These are phyloP conservation scores for Petrocephalus sullivani DNA, from an alignment of 2,797 vertebrate genomes.

Conservation along the genomic window DNA sequence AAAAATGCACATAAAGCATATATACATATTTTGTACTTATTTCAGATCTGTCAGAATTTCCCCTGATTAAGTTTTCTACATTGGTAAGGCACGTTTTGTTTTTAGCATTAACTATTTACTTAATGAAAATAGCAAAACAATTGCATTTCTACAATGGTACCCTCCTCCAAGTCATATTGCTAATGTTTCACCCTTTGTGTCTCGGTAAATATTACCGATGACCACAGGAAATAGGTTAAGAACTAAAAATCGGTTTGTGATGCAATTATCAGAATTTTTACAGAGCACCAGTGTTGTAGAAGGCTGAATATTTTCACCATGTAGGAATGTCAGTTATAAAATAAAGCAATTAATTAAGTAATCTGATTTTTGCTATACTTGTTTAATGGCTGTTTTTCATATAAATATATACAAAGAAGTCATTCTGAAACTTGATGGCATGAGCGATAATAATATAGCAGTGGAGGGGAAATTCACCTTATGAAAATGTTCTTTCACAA, in stretches of 20 bases:
- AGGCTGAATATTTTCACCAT: neutral
- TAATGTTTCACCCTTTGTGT: neutral
- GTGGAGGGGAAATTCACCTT: slow-evolving; percentile 92
- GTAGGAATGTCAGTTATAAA: slow-evolving; percentile 43
- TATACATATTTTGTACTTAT: neutral
- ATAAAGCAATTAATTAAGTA: slow-evolving; percentile 48
- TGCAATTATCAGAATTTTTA: neutral
- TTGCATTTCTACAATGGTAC: neutral
- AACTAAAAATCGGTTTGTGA: neutral
- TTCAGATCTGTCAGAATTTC: slow-evolving; percentile 37
- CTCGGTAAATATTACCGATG: neutral
- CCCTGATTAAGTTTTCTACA: slow-evolving; percentile 21
- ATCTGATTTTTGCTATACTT: slow-evolving; percentile 67
- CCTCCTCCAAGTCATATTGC: neutral
- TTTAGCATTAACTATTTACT: neutral
- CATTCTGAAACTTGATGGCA: slow-evolving; percentile 97
- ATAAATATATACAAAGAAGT: slow-evolving; percentile 97
- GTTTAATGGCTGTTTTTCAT: slow-evolving; percentile 86
- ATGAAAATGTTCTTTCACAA: slow-evolving; percentile 87
- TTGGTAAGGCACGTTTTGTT: slow-evolving; percentile 5
- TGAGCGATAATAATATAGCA: slow-evolving; percentile 93
- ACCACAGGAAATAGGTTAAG: neutral
- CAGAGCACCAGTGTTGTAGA: neutral
- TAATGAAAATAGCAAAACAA: neutral
- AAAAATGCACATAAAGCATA: slow-evolving; percentile 39